phyloP scores from a whole-genome alignment of 2,888 invertebrate species.

The Ophion ellenae region DNA sequence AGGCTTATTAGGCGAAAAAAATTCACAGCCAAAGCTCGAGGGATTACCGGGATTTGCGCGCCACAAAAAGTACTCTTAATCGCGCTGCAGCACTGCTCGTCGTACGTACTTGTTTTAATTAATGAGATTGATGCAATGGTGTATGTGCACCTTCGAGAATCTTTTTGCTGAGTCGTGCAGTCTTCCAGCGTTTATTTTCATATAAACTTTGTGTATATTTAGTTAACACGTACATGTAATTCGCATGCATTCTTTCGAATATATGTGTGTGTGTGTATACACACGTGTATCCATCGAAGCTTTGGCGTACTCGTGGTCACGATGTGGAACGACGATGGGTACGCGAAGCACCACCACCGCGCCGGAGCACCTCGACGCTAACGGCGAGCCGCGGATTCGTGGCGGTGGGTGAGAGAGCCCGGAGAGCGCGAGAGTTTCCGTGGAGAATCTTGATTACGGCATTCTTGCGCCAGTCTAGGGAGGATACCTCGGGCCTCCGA shows the following conservation, averaged over 20 bases:
- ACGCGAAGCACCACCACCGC: constrained; percentile 6
- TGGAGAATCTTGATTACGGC: constrained; percentile 71
- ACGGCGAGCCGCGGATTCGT: constrained; percentile 56
- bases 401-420: constrained; percentile 48
- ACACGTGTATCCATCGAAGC: neutral
- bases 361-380: constrained; percentile 38
- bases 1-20: too few species aligned
- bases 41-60: too few species aligned
- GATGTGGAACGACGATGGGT: constrained; percentile 59
- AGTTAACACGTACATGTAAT: constrained; percentile 13
- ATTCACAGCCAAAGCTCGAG: too few species aligned
- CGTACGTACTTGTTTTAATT: constrained; percentile 2
- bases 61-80: neutral
- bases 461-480: constrained; percentile 66
- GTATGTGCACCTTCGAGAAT: too few species aligned
- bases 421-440: constrained; percentile 64
- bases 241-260: too few species aligned
- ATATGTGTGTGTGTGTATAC: neutral
- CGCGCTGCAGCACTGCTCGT: neutral
- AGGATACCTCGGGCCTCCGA: constrained; percentile 60
- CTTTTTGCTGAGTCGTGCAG: constrained; percentile 1
- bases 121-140: constrained; percentile 24
- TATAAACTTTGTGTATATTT: constrained; percentile 14
- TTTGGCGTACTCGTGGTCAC: constrained; percentile 60
- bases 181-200: constrained; percentile 36